Conservation (phyloP, 2,797 vertebrate genomes). For the Myotis findleyi region DNA sequence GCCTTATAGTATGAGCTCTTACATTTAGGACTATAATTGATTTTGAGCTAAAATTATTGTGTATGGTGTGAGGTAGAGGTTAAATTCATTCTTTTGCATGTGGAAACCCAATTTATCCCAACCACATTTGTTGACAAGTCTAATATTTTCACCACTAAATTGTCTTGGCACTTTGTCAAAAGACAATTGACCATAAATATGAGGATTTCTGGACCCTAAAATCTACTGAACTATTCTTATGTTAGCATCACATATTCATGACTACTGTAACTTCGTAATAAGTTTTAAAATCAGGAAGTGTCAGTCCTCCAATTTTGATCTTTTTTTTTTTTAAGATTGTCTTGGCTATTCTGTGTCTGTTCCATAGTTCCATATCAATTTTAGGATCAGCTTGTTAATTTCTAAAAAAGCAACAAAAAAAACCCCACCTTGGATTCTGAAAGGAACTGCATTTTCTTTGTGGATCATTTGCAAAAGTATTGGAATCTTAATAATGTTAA, state of each 20-base stretch:
- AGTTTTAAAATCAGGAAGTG: conserved; percentile 33
- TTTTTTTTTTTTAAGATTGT: conserved; percentile 42
- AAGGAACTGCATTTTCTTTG: not conserved
- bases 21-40: not conserved
- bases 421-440: not conserved
- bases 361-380: not conserved
- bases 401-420: not conserved
- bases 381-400: not conserved
- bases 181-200: conserved; percentile 35
- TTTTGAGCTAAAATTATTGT: not conserved
- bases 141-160: conserved; percentile 1
- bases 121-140: not conserved
- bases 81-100: conserved; percentile 7
- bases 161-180: not conserved
- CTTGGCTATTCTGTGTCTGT: not conserved
- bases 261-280: not conserved
- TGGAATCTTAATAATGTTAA: not conserved
- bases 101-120: not conserved
- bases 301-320: not conserved
- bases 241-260: not conserved
- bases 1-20: not conserved
- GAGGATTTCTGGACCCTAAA: not conserved
- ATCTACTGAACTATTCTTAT: not conserved
- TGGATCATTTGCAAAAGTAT: not conserved
- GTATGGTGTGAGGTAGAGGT: not conserved